Conservation (phyloP, 2,888 invertebrate species). For the Hetaerina titia region DNA sequence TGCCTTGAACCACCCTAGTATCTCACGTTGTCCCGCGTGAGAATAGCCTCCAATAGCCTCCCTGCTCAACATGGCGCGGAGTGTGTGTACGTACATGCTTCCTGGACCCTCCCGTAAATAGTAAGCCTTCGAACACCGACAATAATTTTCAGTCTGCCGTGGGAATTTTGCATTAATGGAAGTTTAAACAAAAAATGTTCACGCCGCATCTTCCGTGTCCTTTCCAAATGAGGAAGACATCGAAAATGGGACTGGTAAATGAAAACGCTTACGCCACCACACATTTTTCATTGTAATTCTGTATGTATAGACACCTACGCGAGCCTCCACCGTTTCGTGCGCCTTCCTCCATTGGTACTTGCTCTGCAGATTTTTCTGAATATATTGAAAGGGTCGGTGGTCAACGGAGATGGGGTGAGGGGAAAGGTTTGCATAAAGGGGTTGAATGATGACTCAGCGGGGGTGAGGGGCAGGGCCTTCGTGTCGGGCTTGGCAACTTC, state of each 20-base stretch:
- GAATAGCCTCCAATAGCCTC: too few species aligned
- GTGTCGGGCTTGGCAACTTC: neutral
- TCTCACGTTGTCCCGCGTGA: too few species aligned
- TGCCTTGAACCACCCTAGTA: too few species aligned
- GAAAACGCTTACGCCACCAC: neutral
- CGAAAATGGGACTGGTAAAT: neutral
- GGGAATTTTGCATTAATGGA: too few species aligned
- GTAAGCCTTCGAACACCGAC: too few species aligned
- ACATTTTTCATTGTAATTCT: neutral
- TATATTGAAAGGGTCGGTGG: neutral
- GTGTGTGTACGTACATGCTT: too few species aligned
- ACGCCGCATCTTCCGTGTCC: neutral
- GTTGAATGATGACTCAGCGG: neutral
- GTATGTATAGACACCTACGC: neutral
- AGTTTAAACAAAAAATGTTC: too few species aligned
- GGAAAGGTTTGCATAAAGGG: neutral
- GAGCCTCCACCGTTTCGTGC: neutral
- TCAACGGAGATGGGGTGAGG: neutral
- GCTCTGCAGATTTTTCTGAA: neutral
- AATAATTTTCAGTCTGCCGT: too few species aligned
- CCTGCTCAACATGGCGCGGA: too few species aligned
- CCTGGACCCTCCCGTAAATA: too few species aligned
- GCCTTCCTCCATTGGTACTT: neutral
- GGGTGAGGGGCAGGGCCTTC: neutral
- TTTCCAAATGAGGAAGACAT: neutral